Percentiles rank a stretch among this genome's conserved stretches.
Conservation (phyloP, 2,888 invertebrate genomes). For the Cryptocephalus moraei region DNA sequence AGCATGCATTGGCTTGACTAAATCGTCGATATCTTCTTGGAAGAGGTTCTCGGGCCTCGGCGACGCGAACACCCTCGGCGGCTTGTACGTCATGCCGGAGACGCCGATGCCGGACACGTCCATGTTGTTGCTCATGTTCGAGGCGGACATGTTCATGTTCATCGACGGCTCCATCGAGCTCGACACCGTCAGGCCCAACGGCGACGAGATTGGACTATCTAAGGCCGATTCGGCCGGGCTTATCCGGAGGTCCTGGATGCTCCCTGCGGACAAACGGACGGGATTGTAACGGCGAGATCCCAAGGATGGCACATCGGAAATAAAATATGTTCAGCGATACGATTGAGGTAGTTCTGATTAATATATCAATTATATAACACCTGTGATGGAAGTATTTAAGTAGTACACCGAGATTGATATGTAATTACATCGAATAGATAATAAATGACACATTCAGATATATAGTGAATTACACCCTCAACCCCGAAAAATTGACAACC, state of each 20-base stretch:
- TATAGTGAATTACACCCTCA: too few relatives aligned
- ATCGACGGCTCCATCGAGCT: constrained; percentile 39
- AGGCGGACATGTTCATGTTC: constrained; percentile 30
- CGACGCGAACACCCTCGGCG: constrained; percentile 51
- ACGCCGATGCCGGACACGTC: constrained; percentile 44
- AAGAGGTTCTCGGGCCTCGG: constrained; percentile 50
- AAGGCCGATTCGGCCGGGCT: constrained; percentile 43
- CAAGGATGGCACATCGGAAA: too few relatives aligned
- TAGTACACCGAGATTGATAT: too few relatives aligned
- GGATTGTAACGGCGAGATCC: too few relatives aligned
- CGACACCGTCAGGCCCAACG: constrained; percentile 50
- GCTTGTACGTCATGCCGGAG: constrained; percentile 55
- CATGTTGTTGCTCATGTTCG: constrained; percentile 34
- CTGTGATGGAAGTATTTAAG: too few relatives aligned
- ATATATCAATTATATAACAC: too few relatives aligned
- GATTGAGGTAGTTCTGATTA: too few relatives aligned
- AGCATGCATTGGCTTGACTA: constrained; percentile 49
- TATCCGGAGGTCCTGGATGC: constrained; percentile 38
- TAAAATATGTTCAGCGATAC: too few relatives aligned
- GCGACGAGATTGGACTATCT: constrained; percentile 46
- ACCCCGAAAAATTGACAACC: too few relatives aligned
- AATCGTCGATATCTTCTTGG: constrained; percentile 52
- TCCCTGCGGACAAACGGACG: constrained; percentile 24
- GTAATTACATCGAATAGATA: too few relatives aligned
- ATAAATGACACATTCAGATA: too few relatives aligned